Percentiles rank a stretch among this genome's conserved stretches.
Evolutionary conservation across 2,888 invertebrate genomes (phyloP).

Genomic region (Leucophenga maculata): DNA sequence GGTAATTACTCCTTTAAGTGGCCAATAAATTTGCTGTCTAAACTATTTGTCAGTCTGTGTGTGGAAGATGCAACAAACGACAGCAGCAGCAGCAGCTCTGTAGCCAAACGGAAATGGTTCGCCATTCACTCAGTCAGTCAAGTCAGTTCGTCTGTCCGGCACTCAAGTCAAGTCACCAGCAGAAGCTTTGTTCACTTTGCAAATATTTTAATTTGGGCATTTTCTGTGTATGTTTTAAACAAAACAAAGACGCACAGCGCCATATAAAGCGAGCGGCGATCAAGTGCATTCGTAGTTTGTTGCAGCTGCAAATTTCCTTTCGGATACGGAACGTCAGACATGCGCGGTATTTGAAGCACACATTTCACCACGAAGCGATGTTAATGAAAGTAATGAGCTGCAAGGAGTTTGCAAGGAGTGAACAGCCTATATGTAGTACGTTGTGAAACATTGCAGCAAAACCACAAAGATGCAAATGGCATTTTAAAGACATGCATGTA

Average conservation of each 20-base stretch:
- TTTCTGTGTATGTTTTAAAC: constrained; percentile 53
- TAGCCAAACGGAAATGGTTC: constrained; percentile 26
- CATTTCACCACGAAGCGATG: constrained; percentile 51
- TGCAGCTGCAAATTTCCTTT: constrained; percentile 46
- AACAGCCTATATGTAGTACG: constrained; percentile 24
- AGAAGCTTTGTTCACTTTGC: constrained; percentile 15
- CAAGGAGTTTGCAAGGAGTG: constrained; percentile 37
- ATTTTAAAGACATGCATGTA: constrained; percentile 68
- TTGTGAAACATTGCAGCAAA: constrained; percentile 37
- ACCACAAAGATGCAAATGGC: constrained; percentile 69
- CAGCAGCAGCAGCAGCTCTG: no score
- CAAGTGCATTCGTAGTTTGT: constrained; percentile 16
- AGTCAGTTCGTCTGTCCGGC: constrained; percentile 15
- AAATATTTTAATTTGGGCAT: constrained; percentile 66
- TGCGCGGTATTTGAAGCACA: constrained; percentile 30
- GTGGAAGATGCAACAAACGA: constrained; percentile 33
- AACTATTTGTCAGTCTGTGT: constrained; percentile 68
- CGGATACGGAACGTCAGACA: constrained; percentile 32
- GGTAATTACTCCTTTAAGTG: constrained; percentile 71
- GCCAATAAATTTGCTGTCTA: constrained; percentile 72
- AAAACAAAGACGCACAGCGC: constrained; percentile 49
- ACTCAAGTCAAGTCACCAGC: not conserved
- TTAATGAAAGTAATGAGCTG: constrained; percentile 66
- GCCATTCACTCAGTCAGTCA: not conserved
- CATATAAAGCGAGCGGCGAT: constrained; percentile 51